These are phyloP conservation scores for Ibidorhyncha struthersii DNA, from an alignment of 2,113 vertebrate species.

Conservation along the genomic window DNA sequence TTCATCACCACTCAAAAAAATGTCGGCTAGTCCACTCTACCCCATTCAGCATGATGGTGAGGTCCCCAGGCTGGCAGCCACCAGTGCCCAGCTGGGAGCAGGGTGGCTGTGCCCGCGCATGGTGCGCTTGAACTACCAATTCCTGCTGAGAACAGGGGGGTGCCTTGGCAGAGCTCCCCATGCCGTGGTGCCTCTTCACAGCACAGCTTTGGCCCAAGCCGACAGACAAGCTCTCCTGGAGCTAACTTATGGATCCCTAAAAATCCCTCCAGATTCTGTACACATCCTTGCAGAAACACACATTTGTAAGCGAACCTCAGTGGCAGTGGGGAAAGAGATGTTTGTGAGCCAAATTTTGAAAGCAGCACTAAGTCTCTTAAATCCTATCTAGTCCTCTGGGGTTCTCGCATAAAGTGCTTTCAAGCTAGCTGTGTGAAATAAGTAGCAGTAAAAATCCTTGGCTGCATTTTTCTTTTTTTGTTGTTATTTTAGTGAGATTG, in stretches of 20 bases:
- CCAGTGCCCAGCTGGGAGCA: rapidly evolving
- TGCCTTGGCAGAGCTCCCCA: neutral
- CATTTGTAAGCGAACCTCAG: neutral
- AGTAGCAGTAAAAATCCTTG: neutral
- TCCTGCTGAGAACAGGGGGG: neutral
- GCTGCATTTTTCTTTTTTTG: neutral
- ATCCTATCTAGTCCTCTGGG: neutral
- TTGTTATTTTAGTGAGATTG: neutral
- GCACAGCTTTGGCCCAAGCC: neutral
- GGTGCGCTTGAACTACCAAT: neutral
- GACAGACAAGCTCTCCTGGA: neutral
- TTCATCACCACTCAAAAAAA: neutral
- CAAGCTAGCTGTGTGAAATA: neutral
- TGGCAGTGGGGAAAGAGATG: neutral
- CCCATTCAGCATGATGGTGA: neutral
- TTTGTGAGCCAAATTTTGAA: neutral
- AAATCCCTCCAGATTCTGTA: neutral
- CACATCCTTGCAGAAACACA: neutral
- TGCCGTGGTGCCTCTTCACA: neutral
- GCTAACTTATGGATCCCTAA: neutral
- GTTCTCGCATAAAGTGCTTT: neutral
- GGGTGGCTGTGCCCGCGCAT: rapidly evolving
- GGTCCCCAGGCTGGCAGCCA: neutral
- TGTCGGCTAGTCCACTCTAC: neutral
- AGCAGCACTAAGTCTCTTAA: neutral